Base-by-base conservation (phyloP, 2,113 vertebrate species). In the Melanocharis versteri region DNA sequence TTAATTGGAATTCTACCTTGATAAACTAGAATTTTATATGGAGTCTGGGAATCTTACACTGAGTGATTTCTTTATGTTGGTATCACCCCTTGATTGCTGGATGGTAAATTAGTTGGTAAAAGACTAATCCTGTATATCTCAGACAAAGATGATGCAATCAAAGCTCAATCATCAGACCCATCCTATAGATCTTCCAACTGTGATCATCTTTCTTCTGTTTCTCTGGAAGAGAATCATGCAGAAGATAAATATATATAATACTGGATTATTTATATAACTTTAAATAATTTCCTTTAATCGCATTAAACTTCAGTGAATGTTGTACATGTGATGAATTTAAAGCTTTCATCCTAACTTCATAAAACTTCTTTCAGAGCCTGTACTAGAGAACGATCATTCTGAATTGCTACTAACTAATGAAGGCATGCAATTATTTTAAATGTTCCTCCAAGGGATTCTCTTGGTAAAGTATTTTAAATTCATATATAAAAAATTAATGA, bases 381-480 rank as follows among this genome's bases (percentile, higher is more conserved):
- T 86, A 58, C 72, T 75, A 89, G 60, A 77, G 73, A 94, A 75
- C 0, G 5, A 97, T 93, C 54, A 54, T 79, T 83, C 84, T 92
- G 89, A 93, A 93, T 81, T 88, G 62, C 83, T 80, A 70, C 85
- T 91, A 96, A 92, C 83, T 94, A 95, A 95, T 95, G 83, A 83
- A 93, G 87, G 70, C 47, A 85, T 93, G 80, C 66, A 96, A 96
- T 96, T 96, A 97, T 94, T 96, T 95, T 96, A 96, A 95, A 94
- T 94, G 87, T 92, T 95, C 71, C 89, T 97, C 91, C 54, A 73
- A 96, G 87, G 96, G 93, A 92, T 93, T 96, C 64, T 89, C 78
- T 95, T 93, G 80, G 85, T 96, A 96, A 95, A 96, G 68, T 91
- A 94, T 93, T 96, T 97, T 95, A 97, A 97, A 97, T 93, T 96